Base-by-base conservation (phyloP, 2,888 invertebrate genomes). In the Idaea dimidiata region DNA sequence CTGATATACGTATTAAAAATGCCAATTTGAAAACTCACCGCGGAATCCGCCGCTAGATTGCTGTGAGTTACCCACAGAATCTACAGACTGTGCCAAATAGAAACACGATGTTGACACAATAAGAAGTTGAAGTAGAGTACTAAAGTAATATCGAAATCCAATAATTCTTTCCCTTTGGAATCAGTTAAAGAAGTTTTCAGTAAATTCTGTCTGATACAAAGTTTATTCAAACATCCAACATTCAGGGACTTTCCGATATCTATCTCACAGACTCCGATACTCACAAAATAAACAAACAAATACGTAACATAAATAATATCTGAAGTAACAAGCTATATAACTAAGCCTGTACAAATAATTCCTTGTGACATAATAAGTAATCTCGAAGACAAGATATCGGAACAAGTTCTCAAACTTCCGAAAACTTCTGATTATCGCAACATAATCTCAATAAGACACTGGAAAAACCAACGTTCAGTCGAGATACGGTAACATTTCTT, bases 381-480 rank as follows among this genome's bases (percentile, higher is more conserved):
- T 56, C 17, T 55, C 43, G 43, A 43, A 43, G 43, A 43, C 43
- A 43, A 43, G 43, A 43, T 43, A 43, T 43, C 43, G 43, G 43
- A 43, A 18, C 16, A 56, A 56, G 18, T 24, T 58, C 16, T 43
- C 66, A 64, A 63, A 66, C 63, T 64, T 32, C 17, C 16, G 73
- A 64, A 67, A 70, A 67, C 54, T 63, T 62, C 71, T 67, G 71
- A 65, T 70, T 73, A 74, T 71, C 70, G 69, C 68, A 68, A 68
- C 70, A 73, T 76, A 75, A 80, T 80, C 79, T 73, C 72, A 69
- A 70, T 76, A 73, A 72, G 74, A 74, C 75, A 76, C 72, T 75
- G 67, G 68, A 69, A 77, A 77, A 72, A 78, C 75, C 78, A 77
- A 77, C 77, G 72, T 68, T 66, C 68, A 66, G 68, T 70, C 69